These are phyloP conservation scores for Drosophila erecta DNA, from an alignment of 1,140 invertebrate genomes.

Conservation along the genomic window DNA sequence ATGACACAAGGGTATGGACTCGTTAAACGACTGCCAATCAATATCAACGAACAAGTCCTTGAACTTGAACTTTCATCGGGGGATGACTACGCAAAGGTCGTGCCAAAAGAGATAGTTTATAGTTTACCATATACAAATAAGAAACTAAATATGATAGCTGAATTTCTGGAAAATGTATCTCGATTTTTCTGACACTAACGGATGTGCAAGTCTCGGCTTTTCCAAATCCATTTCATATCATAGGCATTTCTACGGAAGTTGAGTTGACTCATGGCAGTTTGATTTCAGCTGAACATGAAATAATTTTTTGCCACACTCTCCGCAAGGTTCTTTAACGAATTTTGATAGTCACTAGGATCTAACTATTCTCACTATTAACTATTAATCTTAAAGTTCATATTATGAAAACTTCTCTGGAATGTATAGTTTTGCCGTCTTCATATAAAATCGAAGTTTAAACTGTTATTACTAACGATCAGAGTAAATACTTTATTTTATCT, in stretches of 20 bases:
- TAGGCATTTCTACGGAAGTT: not conserved
- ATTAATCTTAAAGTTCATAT: not conserved
- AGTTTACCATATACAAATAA: not conserved
- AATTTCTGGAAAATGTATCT: not conserved
- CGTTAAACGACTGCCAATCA: conserved; percentile 32
- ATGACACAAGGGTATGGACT: not conserved
- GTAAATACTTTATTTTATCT: no score
- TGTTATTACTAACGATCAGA: no score
- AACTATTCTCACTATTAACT: no score
- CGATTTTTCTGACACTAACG: not conserved
- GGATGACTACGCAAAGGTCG: not conserved
- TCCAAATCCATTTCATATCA: not conserved
- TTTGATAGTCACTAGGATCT: not conserved
- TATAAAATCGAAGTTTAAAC: no score
- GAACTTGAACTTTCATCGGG: conserved; percentile 51
- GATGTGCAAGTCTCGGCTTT: not conserved
- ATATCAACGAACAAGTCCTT: conserved; percentile 42
- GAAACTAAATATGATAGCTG: not conserved
- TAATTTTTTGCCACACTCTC: not conserved
- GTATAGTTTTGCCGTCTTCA: no score
- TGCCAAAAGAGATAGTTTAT: not conserved
- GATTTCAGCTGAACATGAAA: conserved; percentile 4
- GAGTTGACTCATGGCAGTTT: not conserved
- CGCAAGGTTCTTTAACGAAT: not conserved
- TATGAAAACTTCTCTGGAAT: not conserved